These are phyloP conservation scores for Halictus ligatus DNA, from an alignment of 2,888 invertebrate genomes.

Conservation along the genomic window DNA sequence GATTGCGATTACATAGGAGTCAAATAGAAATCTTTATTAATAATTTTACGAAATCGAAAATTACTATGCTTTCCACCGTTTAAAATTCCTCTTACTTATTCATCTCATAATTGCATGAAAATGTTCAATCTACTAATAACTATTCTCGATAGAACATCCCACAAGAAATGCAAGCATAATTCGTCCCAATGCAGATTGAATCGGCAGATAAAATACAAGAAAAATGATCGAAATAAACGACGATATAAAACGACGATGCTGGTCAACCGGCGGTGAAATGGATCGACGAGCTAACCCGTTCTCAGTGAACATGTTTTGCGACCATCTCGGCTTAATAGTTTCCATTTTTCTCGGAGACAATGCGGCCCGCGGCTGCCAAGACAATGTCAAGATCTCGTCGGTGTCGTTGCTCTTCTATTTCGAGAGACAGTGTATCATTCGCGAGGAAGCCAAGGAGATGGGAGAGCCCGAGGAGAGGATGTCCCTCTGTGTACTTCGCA, in stretches of 20 bases:
- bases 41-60: no score
- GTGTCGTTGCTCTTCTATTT: constrained; percentile 71
- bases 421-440: constrained; percentile 61
- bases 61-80: no score
- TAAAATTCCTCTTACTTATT: no score
- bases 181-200: background rate
- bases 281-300: background rate
- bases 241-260: background rate
- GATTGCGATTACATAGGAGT: no score
- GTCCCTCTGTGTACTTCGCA: constrained; percentile 31
- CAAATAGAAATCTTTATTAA: no score
- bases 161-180: background rate
- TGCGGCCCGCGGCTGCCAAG: constrained; percentile 27
- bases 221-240: background rate
- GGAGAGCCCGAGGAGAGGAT: constrained; percentile 27
- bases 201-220: background rate
- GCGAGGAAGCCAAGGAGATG: constrained; percentile 27
- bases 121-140: background rate
- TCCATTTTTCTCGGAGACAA: constrained; percentile 12
- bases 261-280: no score
- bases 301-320: background rate
- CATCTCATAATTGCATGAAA: background rate
- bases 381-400: constrained; percentile 67
- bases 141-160: no score
- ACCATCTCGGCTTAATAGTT: background rate